Conservation (phyloP, 1,140 invertebrate species). For the Galleria mellonella region DNA sequence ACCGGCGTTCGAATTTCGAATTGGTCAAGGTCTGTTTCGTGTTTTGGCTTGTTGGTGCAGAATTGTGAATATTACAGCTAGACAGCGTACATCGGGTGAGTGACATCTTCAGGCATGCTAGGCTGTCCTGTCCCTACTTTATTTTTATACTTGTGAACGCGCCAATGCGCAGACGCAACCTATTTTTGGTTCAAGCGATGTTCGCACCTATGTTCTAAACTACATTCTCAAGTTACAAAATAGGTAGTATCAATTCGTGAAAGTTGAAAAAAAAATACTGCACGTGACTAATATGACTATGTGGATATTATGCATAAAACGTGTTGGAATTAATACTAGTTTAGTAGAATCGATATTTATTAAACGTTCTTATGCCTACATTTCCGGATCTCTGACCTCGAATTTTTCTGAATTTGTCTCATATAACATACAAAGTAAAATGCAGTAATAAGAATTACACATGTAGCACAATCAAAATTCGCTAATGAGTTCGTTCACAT, state of each 20-base stretch:
- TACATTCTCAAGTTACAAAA: constrained; percentile 53
- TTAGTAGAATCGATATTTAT: too few relatives aligned
- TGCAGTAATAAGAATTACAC: too few relatives aligned
- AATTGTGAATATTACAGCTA: constrained; percentile 29
- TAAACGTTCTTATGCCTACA: too few relatives aligned
- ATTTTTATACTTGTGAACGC: constrained; percentile 52
- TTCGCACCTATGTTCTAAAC: constrained; percentile 50
- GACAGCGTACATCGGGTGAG: constrained; percentile 48
- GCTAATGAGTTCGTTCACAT: constrained; percentile 20
- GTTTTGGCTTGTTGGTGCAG: constrained; percentile 36
- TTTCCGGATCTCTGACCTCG: too few relatives aligned
- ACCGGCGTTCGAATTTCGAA: constrained; percentile 51
- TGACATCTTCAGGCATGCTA: constrained; percentile 35
- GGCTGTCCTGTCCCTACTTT: constrained; percentile 40
- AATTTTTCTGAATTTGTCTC: too few relatives aligned
- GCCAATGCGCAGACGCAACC: constrained; percentile 46
- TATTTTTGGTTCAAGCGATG: constrained; percentile 59
- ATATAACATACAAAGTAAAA: too few relatives aligned
- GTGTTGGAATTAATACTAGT: too few relatives aligned
- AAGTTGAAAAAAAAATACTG: too few relatives aligned
- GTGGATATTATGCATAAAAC: too few relatives aligned
- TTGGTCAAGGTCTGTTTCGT: constrained; percentile 45
- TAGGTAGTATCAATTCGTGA: neutral
- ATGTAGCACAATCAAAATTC: neutral
- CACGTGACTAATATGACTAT: too few relatives aligned